A percentile compares a stretch with the other conserved stretches of the same genome.
Evolutionary conservation across 2,113 vertebrate species (phyloP).

Genomic region (Bubo blakistoni): DNA sequence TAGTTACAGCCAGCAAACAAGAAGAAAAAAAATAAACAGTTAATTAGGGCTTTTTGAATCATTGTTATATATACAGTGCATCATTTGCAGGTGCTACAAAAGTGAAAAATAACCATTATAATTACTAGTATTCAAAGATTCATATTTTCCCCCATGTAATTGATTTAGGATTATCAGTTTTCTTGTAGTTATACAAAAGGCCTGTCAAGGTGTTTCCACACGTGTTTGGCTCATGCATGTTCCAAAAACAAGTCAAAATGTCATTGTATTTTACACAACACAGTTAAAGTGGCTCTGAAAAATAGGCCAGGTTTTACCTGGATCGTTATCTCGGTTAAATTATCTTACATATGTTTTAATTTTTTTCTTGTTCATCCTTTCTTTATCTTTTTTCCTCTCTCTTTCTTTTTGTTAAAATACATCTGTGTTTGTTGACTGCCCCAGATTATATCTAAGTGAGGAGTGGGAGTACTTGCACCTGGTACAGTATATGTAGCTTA

Average conservation of each 20-base stretch:
- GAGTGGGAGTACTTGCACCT: slow-evolving; percentile 93
- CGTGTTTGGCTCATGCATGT: slow-evolving; percentile 81
- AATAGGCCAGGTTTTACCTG: slow-evolving; percentile 81
- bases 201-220: slow-evolving; percentile 85
- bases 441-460: slow-evolving; percentile 82
- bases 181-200: slow-evolving; percentile 91
- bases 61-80: slow-evolving; percentile 79
- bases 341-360: slow-evolving; percentile 75
- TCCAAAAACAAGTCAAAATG: slow-evolving; percentile 81
- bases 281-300: slow-evolving; percentile 71
- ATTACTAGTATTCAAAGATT: slow-evolving; percentile 99
- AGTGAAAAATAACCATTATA: slow-evolving; percentile 99
- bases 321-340: slow-evolving; percentile 84
- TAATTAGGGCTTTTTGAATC: slow-evolving; percentile 82
- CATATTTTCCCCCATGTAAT: slow-evolving; percentile 84
- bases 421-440: slow-evolving; percentile 93
- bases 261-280: slow-evolving; percentile 73
- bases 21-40: slow-evolving; percentile 77
- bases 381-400: slow-evolving; percentile 75
- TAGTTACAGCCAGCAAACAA: slow-evolving; percentile 78
- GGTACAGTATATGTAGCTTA: slow-evolving; percentile 84
- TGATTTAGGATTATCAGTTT: slow-evolving; percentile 94
- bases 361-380: slow-evolving; percentile 75
- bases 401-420: slow-evolving; percentile 88
- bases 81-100: slow-evolving; percentile 94